phyloP scores from a whole-genome alignment of 1,140 invertebrate species.

The Antheraea mylitta region DNA sequence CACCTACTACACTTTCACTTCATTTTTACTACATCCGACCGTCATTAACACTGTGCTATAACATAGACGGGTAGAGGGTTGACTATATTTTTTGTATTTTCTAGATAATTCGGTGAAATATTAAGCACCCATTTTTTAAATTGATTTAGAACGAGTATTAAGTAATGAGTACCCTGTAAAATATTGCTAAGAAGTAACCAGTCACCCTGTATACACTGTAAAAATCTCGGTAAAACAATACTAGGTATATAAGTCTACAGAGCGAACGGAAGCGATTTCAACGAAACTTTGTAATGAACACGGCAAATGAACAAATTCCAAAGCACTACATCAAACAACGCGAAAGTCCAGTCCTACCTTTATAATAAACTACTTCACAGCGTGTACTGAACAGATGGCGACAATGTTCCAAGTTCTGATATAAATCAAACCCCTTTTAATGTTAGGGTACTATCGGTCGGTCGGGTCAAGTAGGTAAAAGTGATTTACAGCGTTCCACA shows the following conservation, averaged over 20 bases:
- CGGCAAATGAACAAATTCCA: not conserved
- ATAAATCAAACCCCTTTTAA: constrained; percentile 73
- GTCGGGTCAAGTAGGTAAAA: constrained; percentile 54
- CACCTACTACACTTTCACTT: no score
- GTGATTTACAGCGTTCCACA: constrained; percentile 62
- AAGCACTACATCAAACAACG: constrained; percentile 20
- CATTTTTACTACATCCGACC: no score
- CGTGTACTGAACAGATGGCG: constrained; percentile 56
- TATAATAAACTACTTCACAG: constrained; percentile 50
- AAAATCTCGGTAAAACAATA: no score
- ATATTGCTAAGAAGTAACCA: no score
- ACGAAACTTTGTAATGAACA: constrained; percentile 4
- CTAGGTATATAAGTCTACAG: not conserved
- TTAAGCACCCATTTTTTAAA: no score
- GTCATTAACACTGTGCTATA: no score
- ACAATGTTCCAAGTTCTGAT: constrained; percentile 62
- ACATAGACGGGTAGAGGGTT: no score
- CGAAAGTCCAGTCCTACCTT: constrained; percentile 38
- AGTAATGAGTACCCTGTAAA: no score
- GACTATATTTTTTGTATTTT: no score
- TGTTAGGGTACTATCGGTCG: constrained; percentile 57
- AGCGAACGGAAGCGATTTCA: not conserved
- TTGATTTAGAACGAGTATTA: no score
- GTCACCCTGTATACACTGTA: no score
- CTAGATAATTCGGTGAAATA: no score